These are phyloP conservation scores for Tachycineta bicolor DNA, from an alignment of 2,113 vertebrate genomes.

Conservation along the genomic window DNA sequence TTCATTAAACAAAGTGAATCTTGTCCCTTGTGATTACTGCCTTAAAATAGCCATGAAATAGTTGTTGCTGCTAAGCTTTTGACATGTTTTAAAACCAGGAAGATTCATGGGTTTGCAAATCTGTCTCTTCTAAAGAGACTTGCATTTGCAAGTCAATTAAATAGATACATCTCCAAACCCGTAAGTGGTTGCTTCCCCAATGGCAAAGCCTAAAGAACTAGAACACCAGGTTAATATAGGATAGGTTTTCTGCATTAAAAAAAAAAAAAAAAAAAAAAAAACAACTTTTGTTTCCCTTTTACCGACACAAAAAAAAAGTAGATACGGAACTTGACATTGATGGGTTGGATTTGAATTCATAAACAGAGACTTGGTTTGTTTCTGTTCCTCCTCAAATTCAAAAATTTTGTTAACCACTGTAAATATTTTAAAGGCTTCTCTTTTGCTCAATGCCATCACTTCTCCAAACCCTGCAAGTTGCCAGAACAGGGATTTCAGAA, in stretches of 20 bases:
- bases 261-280: neutral
- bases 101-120: neutral
- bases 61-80: neutral
- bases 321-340: neutral
- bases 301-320: neutral
- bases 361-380: neutral
- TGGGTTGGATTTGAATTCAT: neutral
- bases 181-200: neutral
- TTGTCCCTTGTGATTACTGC: neutral
- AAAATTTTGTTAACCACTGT: neutral
- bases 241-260: neutral
- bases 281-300: neutral
- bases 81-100: neutral
- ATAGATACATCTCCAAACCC: neutral
- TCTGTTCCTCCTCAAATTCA: neutral
- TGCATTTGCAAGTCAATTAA: neutral
- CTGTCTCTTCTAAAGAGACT: neutral
- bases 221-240: neutral
- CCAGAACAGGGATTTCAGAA: neutral
- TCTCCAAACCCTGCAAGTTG: neutral
- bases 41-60: neutral
- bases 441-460: neutral
- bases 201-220: neutral
- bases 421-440: constrained; percentile 1
- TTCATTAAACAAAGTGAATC: neutral